Base-by-base conservation (phyloP, 2,113 vertebrate genomes). In the Mustela nigripes region DNA sequence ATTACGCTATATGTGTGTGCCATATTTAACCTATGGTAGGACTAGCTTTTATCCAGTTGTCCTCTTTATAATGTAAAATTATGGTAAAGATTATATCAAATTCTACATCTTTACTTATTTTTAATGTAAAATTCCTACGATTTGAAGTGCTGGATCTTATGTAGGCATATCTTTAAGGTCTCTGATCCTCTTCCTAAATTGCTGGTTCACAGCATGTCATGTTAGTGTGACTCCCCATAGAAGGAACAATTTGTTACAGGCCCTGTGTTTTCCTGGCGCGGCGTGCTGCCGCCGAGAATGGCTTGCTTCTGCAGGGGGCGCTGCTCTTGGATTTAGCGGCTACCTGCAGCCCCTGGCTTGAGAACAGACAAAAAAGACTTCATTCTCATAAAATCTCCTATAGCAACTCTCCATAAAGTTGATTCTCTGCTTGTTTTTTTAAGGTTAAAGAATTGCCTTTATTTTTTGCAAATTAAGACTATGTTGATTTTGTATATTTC, bases 381-480 rank as follows among this genome's bases (percentile, higher is more conserved):
- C 28, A 42, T 92, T 84, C 78, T 36, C 50, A 0, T 22, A 33
- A n/a, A 67, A 24, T 60, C 39, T 48, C 74, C 22, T 56, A 21
- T 93, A 89, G 53, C 90, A 74, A 94, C 65, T 90, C 28, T 73
- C 60, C 50, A 48, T 65, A 58, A 62, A 62, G 69, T 45, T 62
- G 48, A 56, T 89, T 89, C 42, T 97, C 58, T 89, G 67, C 45
- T 31, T 28, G 28, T 48, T 15, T 76, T 78, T 48, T 31, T 48
- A 95, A 98, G 96, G 98, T 91, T 98, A 98, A 98, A 97, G 97
- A 24, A 97, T 98, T 99, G 98, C 99, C 97, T 98, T 98, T 97
- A 95, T 98, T 98, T 98, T 89, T 98, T 98, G 99, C 98, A 99
- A 99, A 99, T 98, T 98, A 98, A 98, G 96, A 98, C 93, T 97